These are phyloP conservation scores for Rhizoglyphus robini DNA, from an alignment of 1,140 invertebrate species.

Conservation along the genomic window DNA sequence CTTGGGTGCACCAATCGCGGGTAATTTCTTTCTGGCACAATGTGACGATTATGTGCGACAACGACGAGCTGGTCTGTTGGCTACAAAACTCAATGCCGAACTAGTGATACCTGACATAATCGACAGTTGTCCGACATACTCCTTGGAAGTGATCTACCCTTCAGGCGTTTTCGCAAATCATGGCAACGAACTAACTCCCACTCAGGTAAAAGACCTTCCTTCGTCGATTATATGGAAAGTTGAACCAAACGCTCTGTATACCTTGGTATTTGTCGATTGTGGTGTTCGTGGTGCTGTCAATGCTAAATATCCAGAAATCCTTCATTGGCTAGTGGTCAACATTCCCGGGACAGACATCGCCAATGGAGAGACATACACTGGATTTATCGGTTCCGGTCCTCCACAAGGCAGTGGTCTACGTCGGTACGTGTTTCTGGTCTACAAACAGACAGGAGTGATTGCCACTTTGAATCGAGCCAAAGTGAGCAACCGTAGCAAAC, in stretches of 20 bases:
- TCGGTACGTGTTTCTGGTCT: constrained; percentile 12
- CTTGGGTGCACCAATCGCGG: constrained; percentile 63
- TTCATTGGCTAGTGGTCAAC: constrained; percentile 34
- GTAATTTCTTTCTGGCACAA: constrained; percentile 63
- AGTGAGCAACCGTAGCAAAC: constrained; percentile 31
- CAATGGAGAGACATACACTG: constrained; percentile 29
- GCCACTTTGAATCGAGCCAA: neutral
- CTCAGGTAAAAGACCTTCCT: neutral
- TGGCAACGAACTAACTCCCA: constrained; percentile 15
- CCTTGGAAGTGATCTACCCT: neutral
- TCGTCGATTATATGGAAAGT: neutral
- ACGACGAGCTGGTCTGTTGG: neutral
- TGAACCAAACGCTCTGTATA: constrained; percentile 40
- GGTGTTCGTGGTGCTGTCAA: constrained; percentile 29
- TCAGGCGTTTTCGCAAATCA: neutral
- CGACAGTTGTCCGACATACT: neutral
- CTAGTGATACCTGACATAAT: too few species aligned
- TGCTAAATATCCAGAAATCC: constrained; percentile 24
- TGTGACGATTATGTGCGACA: constrained; percentile 31
- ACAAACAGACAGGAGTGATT: neutral
- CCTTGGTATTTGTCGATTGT: constrained; percentile 54
- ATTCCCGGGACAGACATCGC: constrained; percentile 31
- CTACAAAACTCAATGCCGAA: neutral
- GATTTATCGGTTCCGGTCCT: constrained; percentile 32
- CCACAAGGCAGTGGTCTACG: constrained; percentile 30